Evolutionary conservation across 2,113 vertebrate genomes (phyloP).

Genomic region (Pseudorhombus dupliciocellatus): DNA sequence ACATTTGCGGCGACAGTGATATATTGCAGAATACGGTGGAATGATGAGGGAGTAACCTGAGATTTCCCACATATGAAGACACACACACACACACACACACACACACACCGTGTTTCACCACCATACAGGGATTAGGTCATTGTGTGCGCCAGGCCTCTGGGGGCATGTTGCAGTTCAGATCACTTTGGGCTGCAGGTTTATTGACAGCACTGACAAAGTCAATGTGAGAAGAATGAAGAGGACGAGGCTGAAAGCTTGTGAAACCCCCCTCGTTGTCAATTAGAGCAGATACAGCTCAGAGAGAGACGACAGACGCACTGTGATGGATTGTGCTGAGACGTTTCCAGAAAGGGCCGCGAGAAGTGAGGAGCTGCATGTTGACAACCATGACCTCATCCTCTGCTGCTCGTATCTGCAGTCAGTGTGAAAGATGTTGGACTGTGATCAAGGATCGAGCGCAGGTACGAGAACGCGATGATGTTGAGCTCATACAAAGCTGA

Average conservation of each 20-base stretch:
- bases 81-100: slow-evolving; percentile 17
- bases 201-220: slow-evolving; percentile 18
- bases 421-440: neutral
- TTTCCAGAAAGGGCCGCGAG: neutral
- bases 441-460: neutral
- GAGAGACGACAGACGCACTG: slow-evolving; percentile 13
- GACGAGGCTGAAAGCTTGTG: neutral
- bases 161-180: neutral
- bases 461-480: no score
- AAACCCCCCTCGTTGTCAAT: slow-evolving; percentile 22
- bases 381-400: slow-evolving; percentile 32
- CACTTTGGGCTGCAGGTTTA: neutral
- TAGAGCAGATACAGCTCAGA: slow-evolving; percentile 13
- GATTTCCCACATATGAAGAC: slow-evolving; percentile 36
- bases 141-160: neutral
- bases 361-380: slow-evolving; percentile 19
- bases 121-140: slow-evolving; percentile 14
- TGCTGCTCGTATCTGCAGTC: neutral
- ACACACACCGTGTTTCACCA: neutral
- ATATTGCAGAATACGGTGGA: slow-evolving; percentile 57
- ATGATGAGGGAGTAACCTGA: slow-evolving; percentile 65
- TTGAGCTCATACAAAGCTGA: slow-evolving; percentile 1
- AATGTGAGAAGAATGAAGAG: neutral
- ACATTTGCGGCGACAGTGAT: slow-evolving; percentile 63
- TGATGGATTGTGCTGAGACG: slow-evolving; percentile 7